Percentiles rank a stretch among this genome's conserved stretches.
Conservation (phyloP, 1,140 invertebrate genomes). For the Tetranychus urticae region DNA sequence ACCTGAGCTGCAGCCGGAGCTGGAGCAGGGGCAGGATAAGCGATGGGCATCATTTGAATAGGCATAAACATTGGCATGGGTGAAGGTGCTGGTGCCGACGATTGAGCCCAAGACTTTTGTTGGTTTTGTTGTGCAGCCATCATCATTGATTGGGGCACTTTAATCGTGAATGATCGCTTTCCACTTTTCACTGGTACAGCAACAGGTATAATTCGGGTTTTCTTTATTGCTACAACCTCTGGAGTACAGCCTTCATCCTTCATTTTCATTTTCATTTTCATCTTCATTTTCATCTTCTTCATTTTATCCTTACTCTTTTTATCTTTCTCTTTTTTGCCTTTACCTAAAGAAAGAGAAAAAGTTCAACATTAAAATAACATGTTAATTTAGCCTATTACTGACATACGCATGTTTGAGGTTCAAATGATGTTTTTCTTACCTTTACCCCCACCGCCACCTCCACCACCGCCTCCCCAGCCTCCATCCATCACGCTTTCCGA, state of each 20-base stretch:
- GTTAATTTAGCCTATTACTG: no score
- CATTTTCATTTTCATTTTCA: neutral
- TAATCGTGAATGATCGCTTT: neutral
- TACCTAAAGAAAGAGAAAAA: no score
- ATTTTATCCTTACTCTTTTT: no score
- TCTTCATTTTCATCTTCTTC: no score
- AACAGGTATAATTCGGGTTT: neutral
- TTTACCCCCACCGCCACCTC: neutral
- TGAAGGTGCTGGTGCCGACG: neutral
- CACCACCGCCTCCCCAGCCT: neutral
- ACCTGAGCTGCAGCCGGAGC: no score
- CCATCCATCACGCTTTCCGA: no score
- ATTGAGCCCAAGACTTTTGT: neutral
- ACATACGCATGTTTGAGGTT: no score
- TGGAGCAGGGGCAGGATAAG: no score
- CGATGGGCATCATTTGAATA: no score
- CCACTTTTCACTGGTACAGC: neutral
- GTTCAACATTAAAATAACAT: neutral
- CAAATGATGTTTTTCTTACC: neutral
- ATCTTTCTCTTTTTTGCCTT: no score
- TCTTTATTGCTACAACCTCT: neutral
- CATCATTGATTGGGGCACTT: neutral
- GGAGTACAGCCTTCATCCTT: neutral
- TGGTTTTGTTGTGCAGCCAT: neutral
- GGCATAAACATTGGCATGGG: neutral